Percentiles rank a stretch among this genome's conserved stretches.
Conservation (phyloP, 1,140 invertebrate genomes). For the Lanistes nyassanus region DNA sequence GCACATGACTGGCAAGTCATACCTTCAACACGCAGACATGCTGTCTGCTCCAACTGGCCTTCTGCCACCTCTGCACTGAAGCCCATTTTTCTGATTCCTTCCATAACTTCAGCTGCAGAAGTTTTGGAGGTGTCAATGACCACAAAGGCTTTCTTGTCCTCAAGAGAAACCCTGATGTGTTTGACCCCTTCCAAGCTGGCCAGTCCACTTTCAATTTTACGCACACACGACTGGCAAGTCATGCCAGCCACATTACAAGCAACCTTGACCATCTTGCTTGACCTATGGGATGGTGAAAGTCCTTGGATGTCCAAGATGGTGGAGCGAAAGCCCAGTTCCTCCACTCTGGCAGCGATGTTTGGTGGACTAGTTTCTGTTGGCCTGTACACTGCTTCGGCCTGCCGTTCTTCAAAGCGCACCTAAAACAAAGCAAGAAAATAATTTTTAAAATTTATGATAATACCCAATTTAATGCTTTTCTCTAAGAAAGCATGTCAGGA, state of each 20-base stretch:
- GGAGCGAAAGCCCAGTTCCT: constrained; percentile 63
- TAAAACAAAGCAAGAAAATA: constrained; percentile 7
- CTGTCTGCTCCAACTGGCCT: neutral
- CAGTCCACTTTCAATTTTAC: constrained; percentile 62
- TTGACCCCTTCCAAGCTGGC: constrained; percentile 53
- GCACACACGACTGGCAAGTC: constrained; percentile 67
- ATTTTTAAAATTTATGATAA: neutral
- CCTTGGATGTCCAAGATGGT: constrained; percentile 32
- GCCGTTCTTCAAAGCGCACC: constrained; percentile 47
- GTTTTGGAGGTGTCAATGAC: constrained; percentile 52
- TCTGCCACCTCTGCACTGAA: constrained; percentile 49
- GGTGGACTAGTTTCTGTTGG: constrained; percentile 46
- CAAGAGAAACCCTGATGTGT: constrained; percentile 58
- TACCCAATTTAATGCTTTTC: too few relatives aligned
- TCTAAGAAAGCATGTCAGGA: too few relatives aligned
- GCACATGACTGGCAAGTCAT: constrained; percentile 69
- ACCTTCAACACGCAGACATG: constrained; percentile 41
- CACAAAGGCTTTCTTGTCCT: constrained; percentile 54
- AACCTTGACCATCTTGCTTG: constrained; percentile 4
- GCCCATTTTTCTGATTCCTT: constrained; percentile 65
- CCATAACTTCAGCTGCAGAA: constrained; percentile 44
- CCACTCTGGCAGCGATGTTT: constrained; percentile 53
- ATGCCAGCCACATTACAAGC: constrained; percentile 52
- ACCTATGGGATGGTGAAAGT: neutral
- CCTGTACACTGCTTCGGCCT: constrained; percentile 56